phyloP scores from a whole-genome alignment of 2,888 invertebrate genomes.

The Noctua janthina region DNA sequence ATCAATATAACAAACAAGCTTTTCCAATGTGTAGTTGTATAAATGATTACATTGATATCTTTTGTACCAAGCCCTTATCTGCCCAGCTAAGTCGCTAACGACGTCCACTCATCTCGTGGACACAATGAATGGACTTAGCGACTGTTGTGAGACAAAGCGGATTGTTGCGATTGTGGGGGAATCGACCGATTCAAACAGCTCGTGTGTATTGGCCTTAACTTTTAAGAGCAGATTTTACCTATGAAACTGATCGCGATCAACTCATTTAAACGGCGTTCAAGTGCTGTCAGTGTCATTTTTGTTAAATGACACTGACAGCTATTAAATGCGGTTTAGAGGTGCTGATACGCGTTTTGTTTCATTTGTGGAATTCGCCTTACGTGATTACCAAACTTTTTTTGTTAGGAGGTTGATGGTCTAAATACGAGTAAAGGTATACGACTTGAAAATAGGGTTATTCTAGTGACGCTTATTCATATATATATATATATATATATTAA shows the following conservation, averaged over 20 bases:
- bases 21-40: conserved; percentile 72
- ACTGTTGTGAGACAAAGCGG: conserved; percentile 85
- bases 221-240: neutral
- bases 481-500: too few relatives aligned
- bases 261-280: neutral
- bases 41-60: conserved; percentile 83
- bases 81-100: conserved; percentile 81
- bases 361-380: too few relatives aligned
- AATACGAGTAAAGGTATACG: too few relatives aligned
- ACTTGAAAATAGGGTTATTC: neutral
- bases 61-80: conserved; percentile 85
- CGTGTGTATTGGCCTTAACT: conserved; percentile 77
- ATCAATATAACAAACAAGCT: neutral
- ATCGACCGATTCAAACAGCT: conserved; percentile 73
- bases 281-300: neutral
- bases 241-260: neutral
- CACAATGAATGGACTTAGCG: conserved; percentile 87
- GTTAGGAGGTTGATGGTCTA: too few relatives aligned
- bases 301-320: neutral
- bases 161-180: conserved; percentile 74
- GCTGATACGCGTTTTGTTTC: neutral
- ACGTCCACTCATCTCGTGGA: conserved; percentile 86
- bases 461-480: too few relatives aligned
- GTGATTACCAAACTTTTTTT: too few relatives aligned
- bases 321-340: neutral